Percentiles rank a stretch among this genome's conserved stretches.
These are phyloP conservation scores for Electrona antarctica DNA, from an alignment of 2,113 vertebrate species.

Conservation along the genomic window DNA sequence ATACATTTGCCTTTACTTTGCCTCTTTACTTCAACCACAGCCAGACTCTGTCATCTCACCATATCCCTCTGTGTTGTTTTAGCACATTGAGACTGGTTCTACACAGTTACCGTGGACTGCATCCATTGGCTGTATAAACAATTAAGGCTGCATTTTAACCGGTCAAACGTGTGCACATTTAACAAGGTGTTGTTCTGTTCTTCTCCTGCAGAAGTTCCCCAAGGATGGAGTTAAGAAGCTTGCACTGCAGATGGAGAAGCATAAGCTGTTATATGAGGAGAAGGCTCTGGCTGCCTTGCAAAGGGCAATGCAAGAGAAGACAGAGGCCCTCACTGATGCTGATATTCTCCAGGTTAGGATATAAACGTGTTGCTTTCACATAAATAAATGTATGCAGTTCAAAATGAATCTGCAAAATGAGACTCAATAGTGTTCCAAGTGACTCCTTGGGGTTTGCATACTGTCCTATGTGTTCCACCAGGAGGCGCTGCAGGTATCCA, in stretches of 20 bases:
- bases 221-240: conserved; percentile 85
- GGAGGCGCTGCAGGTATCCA: conserved; percentile 78
- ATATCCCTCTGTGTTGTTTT: neutral
- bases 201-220: conserved; percentile 60
- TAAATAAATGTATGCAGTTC: neutral
- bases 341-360: conserved; percentile 83
- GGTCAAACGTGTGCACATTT: neutral
- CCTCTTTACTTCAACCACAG: neutral
- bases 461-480: conserved; percentile 52
- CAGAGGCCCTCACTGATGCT: conserved; percentile 79
- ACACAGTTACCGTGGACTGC: neutral
- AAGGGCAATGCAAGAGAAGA: conserved; percentile 86
- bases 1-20: neutral
- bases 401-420: neutral
- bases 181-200: conserved; percentile 17
- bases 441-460: neutral
- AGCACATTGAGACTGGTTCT: neutral
- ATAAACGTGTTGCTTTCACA: neutral
- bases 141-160: neutral
- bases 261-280: conserved; percentile 87
- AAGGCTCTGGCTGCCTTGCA: conserved; percentile 86
- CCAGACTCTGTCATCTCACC: neutral
- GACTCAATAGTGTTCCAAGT: neutral
- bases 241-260: conserved; percentile 89
- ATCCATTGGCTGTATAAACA: too few species aligned